phyloP scores from a whole-genome alignment of 2,888 invertebrate species.

The Heliconius erato region DNA sequence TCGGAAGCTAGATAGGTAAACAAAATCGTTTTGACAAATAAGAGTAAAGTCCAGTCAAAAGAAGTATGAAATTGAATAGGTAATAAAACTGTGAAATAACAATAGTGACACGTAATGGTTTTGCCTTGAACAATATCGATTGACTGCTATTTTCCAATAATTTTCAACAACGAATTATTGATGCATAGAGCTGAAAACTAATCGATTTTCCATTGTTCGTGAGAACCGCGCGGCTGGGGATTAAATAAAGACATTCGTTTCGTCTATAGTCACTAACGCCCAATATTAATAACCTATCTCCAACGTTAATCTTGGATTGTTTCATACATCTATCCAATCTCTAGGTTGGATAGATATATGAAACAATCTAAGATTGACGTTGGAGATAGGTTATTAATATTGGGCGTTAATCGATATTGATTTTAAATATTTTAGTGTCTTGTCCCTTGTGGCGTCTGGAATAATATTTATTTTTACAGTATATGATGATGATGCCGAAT shows the following conservation, averaged over 20 bases:
- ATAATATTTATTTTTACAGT: background rate
- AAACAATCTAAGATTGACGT: too few relatives aligned
- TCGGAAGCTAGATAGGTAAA: too few relatives aligned
- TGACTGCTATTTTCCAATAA: conserved; percentile 26
- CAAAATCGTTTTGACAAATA: background rate
- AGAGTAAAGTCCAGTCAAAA: background rate
- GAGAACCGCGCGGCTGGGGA: conserved; percentile 21
- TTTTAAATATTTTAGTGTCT: conserved; percentile 12
- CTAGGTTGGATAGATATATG: too few relatives aligned
- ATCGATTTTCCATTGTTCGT: conserved; percentile 40
- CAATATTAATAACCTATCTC: too few relatives aligned
- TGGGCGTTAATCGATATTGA: conserved; percentile 4
- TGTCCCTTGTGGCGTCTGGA: background rate
- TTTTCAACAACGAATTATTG: conserved; percentile 29
- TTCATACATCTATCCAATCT: too few relatives aligned
- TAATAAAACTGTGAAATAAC: conserved; percentile 12
- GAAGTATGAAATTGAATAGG: background rate
- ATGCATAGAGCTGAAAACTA: conserved; percentile 19
- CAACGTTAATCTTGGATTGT: too few relatives aligned
- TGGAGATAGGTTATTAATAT: too few relatives aligned
- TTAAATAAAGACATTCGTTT: conserved; percentile 3
- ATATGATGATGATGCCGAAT: background rate
- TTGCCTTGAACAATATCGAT: conserved; percentile 14
- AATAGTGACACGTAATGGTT: background rate
- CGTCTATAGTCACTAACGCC: background rate